These are phyloP conservation scores for Nephila pilipes DNA, from an alignment of 1,140 invertebrate species.

Conservation along the genomic window DNA sequence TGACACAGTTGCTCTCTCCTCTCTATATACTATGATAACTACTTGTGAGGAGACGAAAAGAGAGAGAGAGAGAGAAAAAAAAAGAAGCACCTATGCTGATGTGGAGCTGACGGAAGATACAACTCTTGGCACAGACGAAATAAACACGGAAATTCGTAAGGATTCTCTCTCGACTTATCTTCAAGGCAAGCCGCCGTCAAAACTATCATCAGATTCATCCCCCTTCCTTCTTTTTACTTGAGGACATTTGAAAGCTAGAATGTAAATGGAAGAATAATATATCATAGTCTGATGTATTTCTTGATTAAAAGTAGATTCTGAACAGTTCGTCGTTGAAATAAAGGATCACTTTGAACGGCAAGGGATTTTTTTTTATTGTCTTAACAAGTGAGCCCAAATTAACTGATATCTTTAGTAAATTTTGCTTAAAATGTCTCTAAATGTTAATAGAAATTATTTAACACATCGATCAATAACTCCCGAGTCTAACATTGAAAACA, in stretches of 20 bases:
- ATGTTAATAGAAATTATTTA: no score
- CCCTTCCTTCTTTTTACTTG: no score
- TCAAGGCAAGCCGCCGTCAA: background rate
- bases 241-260: background rate
- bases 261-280: background rate
- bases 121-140: background rate
- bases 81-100: background rate
- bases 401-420: no score
- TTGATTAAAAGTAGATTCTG: background rate
- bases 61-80: background rate
- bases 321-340: background rate
- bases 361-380: background rate
- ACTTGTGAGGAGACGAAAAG: background rate
- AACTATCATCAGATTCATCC: background rate
- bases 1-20: no score
- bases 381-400: no score
- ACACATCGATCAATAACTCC: no score
- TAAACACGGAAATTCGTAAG: background rate
- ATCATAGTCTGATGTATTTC: background rate
- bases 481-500: no score
- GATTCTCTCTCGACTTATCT: background rate
- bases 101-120: background rate
- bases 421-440: no score
- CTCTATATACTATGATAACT: background rate
- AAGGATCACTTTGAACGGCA: background rate